Base-by-base conservation (phyloP, 2,797 vertebrate species). In the Microcaecilia unicolor region DNA sequence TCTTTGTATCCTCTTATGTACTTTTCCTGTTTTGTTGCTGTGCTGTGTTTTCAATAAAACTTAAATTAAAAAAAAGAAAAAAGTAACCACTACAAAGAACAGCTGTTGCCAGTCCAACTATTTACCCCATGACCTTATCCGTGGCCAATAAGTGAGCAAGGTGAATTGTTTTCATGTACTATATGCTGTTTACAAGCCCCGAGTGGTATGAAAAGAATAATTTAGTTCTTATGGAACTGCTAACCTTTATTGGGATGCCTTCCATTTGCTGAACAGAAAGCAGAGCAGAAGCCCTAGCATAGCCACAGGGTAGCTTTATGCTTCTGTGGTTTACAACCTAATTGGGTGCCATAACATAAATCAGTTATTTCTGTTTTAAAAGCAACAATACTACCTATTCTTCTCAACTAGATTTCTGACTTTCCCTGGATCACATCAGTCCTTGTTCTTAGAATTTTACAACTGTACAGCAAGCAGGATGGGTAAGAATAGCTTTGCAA, bases 301-400 rank as follows among this genome's bases (percentile, higher is more conserved):
- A 81, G 62, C 70, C 64, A 69, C 54, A 21, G 70, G 66, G 63
- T 56, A 72, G 56, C 61, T 64, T 76, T 73, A 55, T 71, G 71
- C 78, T 61, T 76, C 67, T 75, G 69, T 67, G 70, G 72, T 93
- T 97, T 90, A 93, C 78, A 88, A 79, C 84, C 85, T 86, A 85
- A 89, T 85, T 87, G 76, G 71, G 70, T 72, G 56, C 51, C 34
- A 72, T 35, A 78, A 86, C 87, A 85, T 90, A 92, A 93, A 91
- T 88, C 86, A 86, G 74, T 72, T 80, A 77, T 78, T 78, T 77
- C 79, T 72, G 70, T 68, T 78, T 72, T 65, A 70, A n/a, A n/a
- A 49, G 55, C 70, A 83, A 91, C 89, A 95, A 91, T 86, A 78
- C 54, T 11, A 41, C 45, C 67, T 74, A 83, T 92, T 94, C 80